Conservation (phyloP, 1,140 invertebrate genomes). For the Apocrypta bakeri region DNA sequence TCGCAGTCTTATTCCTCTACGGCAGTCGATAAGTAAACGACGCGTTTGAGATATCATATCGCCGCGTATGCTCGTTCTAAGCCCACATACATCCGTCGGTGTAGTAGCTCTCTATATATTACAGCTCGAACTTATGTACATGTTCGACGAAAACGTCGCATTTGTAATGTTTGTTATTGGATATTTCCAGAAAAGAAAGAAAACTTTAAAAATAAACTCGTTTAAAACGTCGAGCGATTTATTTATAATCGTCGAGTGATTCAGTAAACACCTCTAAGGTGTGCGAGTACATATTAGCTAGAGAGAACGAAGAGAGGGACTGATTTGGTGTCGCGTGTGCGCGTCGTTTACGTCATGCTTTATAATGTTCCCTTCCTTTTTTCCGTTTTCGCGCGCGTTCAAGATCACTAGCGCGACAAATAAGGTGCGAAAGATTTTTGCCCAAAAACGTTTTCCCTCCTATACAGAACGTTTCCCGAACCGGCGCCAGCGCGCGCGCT, state of each 20-base stretch:
- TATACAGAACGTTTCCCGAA: no score
- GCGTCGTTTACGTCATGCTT: neutral
- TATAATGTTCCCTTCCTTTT: neutral
- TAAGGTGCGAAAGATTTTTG: conserved; percentile 2
- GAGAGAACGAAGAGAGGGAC: neutral
- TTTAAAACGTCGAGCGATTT: neutral
- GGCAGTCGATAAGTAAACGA: neutral
- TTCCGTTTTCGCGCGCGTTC: neutral
- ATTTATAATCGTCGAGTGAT: neutral
- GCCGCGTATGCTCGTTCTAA: neutral
- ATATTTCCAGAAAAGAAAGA: neutral
- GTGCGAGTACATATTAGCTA: neutral
- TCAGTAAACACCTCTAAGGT: neutral
- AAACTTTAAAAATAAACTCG: neutral
- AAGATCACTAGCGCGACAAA: neutral
- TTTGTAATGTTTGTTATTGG: no score
- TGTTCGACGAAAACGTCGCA: no score
- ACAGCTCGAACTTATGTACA: no score
- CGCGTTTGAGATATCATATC: neutral
- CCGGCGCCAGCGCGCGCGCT: neutral
- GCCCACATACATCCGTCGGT: neutral
- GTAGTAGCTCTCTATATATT: neutral
- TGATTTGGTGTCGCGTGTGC: neutral
- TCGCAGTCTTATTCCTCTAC: neutral
- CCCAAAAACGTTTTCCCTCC: neutral